These are phyloP conservation scores for Acronicta alni DNA, from an alignment of 2,888 invertebrate species.

Conservation along the genomic window DNA sequence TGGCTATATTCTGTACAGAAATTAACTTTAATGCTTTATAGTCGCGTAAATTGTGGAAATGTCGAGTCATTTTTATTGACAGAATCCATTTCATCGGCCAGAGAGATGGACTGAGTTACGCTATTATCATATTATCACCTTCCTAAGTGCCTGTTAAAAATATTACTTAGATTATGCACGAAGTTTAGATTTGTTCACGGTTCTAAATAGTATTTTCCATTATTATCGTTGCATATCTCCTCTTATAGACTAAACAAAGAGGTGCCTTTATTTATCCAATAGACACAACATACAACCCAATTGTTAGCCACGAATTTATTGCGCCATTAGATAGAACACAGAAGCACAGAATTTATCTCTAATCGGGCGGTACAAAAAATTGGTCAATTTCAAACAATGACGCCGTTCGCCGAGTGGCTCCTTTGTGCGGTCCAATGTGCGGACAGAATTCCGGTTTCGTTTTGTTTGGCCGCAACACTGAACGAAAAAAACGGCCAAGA, in stretches of 20 bases:
- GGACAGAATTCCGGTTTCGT: constrained; percentile 56
- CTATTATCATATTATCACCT: constrained; percentile 5
- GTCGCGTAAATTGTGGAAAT: constrained; percentile 26
- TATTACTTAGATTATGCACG: neutral
- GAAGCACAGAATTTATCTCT: constrained; percentile 48
- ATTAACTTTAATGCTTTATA: constrained; percentile 14
- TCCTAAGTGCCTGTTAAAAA: neutral
- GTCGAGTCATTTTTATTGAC: constrained; percentile 13
- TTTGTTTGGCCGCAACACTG: constrained; percentile 62
- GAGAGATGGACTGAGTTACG: neutral
- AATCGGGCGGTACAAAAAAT: constrained; percentile 53
- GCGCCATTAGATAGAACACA: constrained; percentile 36
- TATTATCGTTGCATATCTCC: constrained; percentile 7
- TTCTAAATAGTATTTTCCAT: neutral
- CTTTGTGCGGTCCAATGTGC: constrained; percentile 54
- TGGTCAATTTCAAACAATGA: constrained; percentile 59
- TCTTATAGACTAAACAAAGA: constrained; percentile 24
- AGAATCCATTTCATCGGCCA: constrained; percentile 12
- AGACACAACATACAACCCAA: constrained; percentile 24
- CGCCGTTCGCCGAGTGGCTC: constrained; percentile 47
- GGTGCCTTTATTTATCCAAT: constrained; percentile 11
- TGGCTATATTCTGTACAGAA: constrained; percentile 23
- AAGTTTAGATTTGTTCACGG: too few relatives aligned
- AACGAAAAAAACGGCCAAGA: constrained; percentile 48
- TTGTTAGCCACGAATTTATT: constrained; percentile 43